These are phyloP conservation scores for Athetis lepigone DNA, from an alignment of 2,888 invertebrate genomes.

Conservation along the genomic window DNA sequence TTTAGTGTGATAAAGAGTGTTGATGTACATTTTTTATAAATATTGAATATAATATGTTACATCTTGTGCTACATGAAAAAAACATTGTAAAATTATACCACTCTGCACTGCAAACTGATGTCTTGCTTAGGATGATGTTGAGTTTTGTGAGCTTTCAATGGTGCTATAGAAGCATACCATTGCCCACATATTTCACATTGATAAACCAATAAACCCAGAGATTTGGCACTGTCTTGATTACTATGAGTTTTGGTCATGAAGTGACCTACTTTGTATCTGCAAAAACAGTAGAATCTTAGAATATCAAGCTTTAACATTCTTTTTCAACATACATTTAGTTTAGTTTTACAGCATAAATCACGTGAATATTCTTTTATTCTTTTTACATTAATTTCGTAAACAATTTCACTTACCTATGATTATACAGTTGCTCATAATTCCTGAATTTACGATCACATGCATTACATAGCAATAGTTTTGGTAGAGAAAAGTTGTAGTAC, in stretches of 20 bases:
- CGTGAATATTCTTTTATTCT: background rate
- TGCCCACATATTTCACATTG: constrained; percentile 86
- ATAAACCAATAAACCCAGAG: constrained; percentile 75
- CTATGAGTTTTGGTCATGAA: constrained; percentile 79
- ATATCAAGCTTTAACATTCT: background rate
- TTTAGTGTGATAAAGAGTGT: background rate
- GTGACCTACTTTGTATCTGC: constrained; percentile 85
- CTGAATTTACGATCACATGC: constrained; percentile 87
- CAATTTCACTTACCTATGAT: constrained; percentile 78
- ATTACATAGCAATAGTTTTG: constrained; percentile 85
- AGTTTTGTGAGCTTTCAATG: constrained; percentile 79
- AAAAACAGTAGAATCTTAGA: constrained; percentile 48
- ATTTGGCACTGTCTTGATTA: constrained; percentile 64
- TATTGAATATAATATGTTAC: no score
- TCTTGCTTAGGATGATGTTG: constrained; percentile 79
- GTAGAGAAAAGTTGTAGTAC: constrained; percentile 82
- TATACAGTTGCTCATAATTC: constrained; percentile 87
- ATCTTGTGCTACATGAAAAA: background rate
- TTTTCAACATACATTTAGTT: no score
- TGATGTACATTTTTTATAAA: background rate
- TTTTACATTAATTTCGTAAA: background rate
- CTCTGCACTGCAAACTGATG: constrained; percentile 63
- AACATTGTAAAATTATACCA: constrained; percentile 66
- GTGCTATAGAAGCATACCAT: constrained; percentile 74
- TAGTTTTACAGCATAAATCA: background rate